These are phyloP conservation scores for Nemurella pictetii DNA, from an alignment of 2,888 invertebrate species.

Conservation along the genomic window DNA sequence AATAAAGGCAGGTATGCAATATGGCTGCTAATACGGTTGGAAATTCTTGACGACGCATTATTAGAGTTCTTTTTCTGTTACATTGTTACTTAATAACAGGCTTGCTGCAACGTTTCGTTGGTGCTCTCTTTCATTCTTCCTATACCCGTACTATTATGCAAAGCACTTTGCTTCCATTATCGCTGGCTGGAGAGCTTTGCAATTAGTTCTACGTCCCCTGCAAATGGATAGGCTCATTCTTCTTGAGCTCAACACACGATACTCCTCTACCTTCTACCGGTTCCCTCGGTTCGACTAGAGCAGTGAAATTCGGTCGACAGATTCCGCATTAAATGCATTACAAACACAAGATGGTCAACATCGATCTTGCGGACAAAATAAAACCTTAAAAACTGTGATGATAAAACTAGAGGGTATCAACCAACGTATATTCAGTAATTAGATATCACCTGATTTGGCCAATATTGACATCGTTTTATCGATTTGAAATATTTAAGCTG, in stretches of 20 bases:
- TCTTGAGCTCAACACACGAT: conserved; percentile 3
- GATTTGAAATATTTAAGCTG: too few species aligned
- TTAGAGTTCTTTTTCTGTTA: neutral
- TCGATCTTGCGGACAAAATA: neutral
- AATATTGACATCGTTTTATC: neutral
- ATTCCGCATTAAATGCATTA: neutral
- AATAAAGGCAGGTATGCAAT: neutral
- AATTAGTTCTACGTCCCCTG: conserved; percentile 32
- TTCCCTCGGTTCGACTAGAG: neutral
- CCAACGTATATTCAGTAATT: neutral
- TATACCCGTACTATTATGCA: conserved; percentile 39
- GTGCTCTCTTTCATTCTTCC: conserved; percentile 2
- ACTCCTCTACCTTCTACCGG: neutral
- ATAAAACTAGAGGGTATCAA: neutral
- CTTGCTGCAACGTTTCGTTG: neutral
- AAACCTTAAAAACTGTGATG: neutral
- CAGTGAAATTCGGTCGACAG: neutral
- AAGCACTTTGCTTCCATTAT: conserved; percentile 42
- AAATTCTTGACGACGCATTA: neutral
- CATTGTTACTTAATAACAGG: neutral
- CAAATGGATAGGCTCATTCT: conserved; percentile 30
- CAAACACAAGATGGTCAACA: neutral
- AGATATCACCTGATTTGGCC: neutral
- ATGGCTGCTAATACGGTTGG: neutral
- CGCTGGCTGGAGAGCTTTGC: conserved; percentile 27